Evolutionary conservation across 2,797 vertebrate genomes (phyloP).

Genomic region (Chaunax sp.): DNA sequence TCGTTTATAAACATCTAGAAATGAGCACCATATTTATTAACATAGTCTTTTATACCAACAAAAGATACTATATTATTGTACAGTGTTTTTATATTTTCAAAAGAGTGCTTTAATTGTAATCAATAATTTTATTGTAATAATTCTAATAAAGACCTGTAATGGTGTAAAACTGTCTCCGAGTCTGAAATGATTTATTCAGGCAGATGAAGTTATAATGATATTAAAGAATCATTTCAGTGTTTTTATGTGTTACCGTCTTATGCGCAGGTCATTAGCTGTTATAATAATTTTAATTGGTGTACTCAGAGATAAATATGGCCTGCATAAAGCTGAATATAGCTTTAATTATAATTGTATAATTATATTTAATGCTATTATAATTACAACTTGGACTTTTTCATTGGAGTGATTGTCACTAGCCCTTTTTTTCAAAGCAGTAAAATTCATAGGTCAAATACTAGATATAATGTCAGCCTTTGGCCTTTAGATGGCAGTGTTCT

Average conservation of each 20-base stretch:
- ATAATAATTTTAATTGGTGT: neutral
- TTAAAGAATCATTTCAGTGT: no score
- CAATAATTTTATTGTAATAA: conserved; percentile 20
- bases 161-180: conserved; percentile 40
- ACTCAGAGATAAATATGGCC: neutral
- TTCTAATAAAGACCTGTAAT: conserved; percentile 58
- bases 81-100: conserved; percentile 39
- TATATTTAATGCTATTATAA: no score
- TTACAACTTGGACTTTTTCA: no score
- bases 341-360: no score
- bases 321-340: neutral
- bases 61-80: conserved; percentile 56
- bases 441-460: neutral
- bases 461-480: conserved; percentile 18
- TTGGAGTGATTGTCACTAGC: neutral
- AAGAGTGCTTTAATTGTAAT: conserved; percentile 39
- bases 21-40: conserved; percentile 70
- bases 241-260: no score
- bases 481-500: conserved; percentile 49
- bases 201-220: no score
- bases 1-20: conserved; percentile 36
- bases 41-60: conserved; percentile 41
- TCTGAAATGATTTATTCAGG: conserved; percentile 1
- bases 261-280: no score
- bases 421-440: no score